Evolutionary conservation across 35 echinoderm and acorn worm species (phyloP).

Genomic region (Stichopus chloronotus): DNA sequence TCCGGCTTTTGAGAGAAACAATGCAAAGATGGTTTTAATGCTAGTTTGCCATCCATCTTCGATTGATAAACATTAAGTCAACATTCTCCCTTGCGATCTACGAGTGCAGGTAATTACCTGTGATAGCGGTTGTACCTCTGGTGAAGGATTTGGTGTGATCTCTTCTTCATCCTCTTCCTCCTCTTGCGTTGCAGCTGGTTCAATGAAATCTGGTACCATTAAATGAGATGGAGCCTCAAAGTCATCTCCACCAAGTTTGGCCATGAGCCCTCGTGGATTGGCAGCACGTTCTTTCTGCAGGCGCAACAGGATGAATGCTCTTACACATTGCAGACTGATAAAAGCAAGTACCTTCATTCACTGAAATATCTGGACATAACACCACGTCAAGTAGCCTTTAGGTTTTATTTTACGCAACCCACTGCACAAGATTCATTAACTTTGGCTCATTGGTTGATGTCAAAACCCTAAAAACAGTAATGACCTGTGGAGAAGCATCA

Average conservation of each 20-base stretch:
- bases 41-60: too few species aligned
- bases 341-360: too few species aligned
- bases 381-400: too few species aligned
- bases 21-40: background rate
- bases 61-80: too few species aligned
- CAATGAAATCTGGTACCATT: slow-evolving; percentile 71
- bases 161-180: slow-evolving; percentile 52
- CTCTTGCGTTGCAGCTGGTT: slow-evolving; percentile 43
- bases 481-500: too few species aligned
- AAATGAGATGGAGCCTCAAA: slow-evolving; percentile 54
- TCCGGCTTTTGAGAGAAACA: background rate
- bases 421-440: too few species aligned
- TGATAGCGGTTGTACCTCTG: slow-evolving; percentile 14
- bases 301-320: background rate
- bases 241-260: slow-evolving; percentile 48
- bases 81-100: too few species aligned
- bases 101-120: slow-evolving; percentile 8
- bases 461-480: too few species aligned
- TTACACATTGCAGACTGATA: background rate
- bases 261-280: slow-evolving; percentile 22
- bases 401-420: too few species aligned
- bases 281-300: slow-evolving; percentile 69
- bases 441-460: too few species aligned
- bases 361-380: too few species aligned
- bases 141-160: background rate